Evolutionary conservation across 2,888 invertebrate genomes (phyloP).

Genomic region (Lasioglossum vierecki): DNA sequence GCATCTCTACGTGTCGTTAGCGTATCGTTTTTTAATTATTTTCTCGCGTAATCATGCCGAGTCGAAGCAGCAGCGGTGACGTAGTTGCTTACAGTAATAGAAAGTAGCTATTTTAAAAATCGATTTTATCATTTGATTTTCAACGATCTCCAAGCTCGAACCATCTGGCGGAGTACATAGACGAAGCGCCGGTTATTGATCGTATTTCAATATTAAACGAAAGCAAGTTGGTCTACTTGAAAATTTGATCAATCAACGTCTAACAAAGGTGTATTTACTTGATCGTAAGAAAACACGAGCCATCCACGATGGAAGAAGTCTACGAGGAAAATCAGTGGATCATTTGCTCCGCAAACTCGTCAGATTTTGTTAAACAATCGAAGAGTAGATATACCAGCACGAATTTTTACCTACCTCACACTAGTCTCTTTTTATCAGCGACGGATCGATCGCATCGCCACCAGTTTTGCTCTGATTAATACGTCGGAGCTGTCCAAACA

Average conservation of each 20-base stretch:
- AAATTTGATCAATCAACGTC: background rate
- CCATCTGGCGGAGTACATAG: background rate
- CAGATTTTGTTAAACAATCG: constrained; percentile 2
- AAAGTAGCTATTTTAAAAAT: background rate
- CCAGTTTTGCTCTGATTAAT: constrained; percentile 3
- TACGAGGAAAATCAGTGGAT: background rate
- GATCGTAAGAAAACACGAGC: background rate
- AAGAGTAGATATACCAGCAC: background rate
- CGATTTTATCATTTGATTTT: background rate
- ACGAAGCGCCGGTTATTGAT: background rate
- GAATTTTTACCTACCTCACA: background rate
- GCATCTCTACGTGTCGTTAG: background rate
- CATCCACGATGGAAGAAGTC: background rate
- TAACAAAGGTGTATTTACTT: background rate
- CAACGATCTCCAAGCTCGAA: background rate
- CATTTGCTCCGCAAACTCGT: background rate
- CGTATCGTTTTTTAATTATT: background rate
- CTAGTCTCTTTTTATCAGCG: constrained; percentile 15
- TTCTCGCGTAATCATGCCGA: background rate
- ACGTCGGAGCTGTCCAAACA: constrained; percentile 38
- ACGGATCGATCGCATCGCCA: constrained; percentile 32
- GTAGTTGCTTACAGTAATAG: background rate
- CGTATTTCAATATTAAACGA: background rate
- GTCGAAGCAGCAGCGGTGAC: background rate
- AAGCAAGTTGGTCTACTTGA: background rate